Evolutionary conservation across 2,113 vertebrate species (phyloP).

Genomic region (Nymphicus hollandicus): DNA sequence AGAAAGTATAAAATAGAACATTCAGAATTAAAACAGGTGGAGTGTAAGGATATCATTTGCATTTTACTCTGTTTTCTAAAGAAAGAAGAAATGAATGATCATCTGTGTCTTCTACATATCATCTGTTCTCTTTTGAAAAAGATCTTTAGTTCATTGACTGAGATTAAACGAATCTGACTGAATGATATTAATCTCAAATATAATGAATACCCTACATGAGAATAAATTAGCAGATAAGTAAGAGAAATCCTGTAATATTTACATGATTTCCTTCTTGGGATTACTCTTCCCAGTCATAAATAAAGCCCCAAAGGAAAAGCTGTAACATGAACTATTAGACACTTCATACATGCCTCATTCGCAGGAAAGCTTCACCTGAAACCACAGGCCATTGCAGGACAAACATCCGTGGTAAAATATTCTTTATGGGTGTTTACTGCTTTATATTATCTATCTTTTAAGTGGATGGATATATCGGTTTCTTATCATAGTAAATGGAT

Average conservation of each 20-base stretch:
- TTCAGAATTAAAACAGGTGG: not conserved
- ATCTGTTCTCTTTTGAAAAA: not conserved
- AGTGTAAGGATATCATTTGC: not conserved
- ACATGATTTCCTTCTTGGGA: not conserved
- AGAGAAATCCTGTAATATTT: not conserved
- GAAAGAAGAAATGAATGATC: not conserved
- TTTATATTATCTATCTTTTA: not conserved
- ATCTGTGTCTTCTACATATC: not conserved
- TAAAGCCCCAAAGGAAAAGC: not conserved
- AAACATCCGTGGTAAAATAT: not conserved
- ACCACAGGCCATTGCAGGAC: not conserved
- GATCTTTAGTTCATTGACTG: not conserved
- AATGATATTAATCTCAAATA: not conserved
- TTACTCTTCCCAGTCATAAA: not conserved
- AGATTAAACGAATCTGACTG: not conserved
- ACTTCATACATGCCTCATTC: not conserved
- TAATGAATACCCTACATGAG: not conserved
- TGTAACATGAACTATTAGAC: not conserved
- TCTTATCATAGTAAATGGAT: not conserved
- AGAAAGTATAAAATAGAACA: not conserved
- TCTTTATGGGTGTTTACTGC: not conserved
- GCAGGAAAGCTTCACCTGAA: not conserved
- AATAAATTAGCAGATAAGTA: not conserved
- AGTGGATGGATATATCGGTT: rapidly evolving
- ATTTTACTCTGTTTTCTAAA: not conserved